Base-by-base conservation (phyloP, 2,797 vertebrate species). In the Borostomias antarcticus region DNA sequence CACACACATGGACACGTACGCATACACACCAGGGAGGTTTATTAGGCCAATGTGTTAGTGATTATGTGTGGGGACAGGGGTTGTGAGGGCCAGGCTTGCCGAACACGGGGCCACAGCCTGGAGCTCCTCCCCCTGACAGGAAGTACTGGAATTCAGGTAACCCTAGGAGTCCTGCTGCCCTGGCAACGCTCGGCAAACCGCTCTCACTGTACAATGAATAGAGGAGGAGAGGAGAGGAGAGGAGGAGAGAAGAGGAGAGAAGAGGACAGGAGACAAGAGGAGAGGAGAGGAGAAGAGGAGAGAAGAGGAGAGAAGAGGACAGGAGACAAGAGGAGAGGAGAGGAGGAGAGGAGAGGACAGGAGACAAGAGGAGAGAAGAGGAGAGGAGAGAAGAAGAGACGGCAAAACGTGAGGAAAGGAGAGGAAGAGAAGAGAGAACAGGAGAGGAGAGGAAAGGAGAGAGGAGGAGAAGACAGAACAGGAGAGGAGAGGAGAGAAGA, bases 131-230 rank as follows among this genome's bases (percentile, higher is more conserved):
- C 45, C 40, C n/a, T 26, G 21, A 75, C 73, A 79, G 76, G 72
- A 82, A 79, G 69, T 77, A 32, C 43, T 75, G 72, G 72, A 76
- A 82, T 82, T 74, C 72, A 66, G 7, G 69, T 74, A 82, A 76
- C 72, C 51, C 35, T 61, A 70, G 66, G 63, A 76, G 66, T 72
- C 62, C 10, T 23, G 40, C 62, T 70, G 66, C 47, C 76, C 66
- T 68, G 30, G 62, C 58, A 77, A 68, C 58, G 19, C 30, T 43
- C 2, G 47, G 51, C 32, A 29, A 54, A 45, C 37, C 32, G 15
- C 15, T 37, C 48, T 45, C 43, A 54, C 51, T 62, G 37, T 25
- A 5, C 23, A 43, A 35, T 23, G 32, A 29, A 28, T 15, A 43
- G 25, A 59, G 13, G 54, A 40, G 33, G 25, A 21, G 15, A 28